Evolutionary conservation across 2,113 vertebrate species (phyloP).

Genomic region (Genyomyrus donnyi): DNA sequence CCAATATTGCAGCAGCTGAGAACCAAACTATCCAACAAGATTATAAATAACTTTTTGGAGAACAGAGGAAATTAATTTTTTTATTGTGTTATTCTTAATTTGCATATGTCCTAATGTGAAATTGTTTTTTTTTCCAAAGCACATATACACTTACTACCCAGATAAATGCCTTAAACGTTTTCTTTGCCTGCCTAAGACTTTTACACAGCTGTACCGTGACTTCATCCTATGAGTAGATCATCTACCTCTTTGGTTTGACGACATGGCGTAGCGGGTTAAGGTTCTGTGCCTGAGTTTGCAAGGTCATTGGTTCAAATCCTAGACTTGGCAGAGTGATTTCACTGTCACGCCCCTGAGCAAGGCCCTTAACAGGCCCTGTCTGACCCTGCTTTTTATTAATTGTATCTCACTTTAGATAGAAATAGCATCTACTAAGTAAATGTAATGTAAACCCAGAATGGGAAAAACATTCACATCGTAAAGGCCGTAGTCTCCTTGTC

Average conservation of each 20-base stretch:
- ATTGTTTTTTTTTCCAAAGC: background rate
- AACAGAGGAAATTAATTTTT: background rate
- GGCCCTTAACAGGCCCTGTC: background rate
- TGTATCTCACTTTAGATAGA: background rate
- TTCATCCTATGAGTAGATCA: background rate
- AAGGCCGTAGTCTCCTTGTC: background rate
- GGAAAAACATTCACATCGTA: background rate
- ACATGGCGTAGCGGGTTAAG: background rate
- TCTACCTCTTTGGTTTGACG: background rate
- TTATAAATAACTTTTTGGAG: background rate
- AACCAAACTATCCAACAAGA: background rate
- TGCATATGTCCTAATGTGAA: background rate
- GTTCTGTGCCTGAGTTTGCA: background rate
- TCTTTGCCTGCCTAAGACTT: background rate
- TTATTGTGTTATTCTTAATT: background rate
- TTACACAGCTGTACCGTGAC: background rate
- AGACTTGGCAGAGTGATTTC: background rate
- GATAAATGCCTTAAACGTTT: background rate
- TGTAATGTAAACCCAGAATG: background rate
- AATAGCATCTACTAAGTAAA: background rate
- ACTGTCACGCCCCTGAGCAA: background rate
- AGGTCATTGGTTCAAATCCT: background rate
- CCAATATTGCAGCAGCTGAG: background rate
- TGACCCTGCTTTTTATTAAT: background rate
- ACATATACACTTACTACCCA: background rate